Evolutionary conservation across 2,797 vertebrate species (phyloP).

Genomic region (Gymnocypris eckloni): DNA sequence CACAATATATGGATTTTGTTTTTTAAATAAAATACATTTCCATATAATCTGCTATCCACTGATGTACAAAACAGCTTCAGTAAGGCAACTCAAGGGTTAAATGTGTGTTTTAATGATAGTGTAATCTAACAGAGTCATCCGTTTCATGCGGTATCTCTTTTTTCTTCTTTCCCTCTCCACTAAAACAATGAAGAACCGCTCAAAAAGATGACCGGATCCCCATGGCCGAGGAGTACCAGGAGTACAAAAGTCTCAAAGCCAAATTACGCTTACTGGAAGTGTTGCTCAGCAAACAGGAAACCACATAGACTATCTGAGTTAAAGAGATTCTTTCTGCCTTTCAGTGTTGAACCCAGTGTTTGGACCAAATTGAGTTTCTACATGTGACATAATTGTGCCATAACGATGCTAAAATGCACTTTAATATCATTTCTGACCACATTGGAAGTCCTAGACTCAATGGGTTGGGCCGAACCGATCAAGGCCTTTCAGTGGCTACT

Average conservation of each 20-base stretch:
- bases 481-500: conserved; percentile 42
- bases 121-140: conserved; percentile 34
- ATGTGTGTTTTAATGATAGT: conserved; percentile 25
- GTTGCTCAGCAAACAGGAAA: conserved; percentile 93
- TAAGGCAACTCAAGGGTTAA: conserved; percentile 65
- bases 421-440: conserved; percentile 58
- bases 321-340: conserved; percentile 47
- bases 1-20: conserved; percentile 41
- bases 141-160: conserved; percentile 35
- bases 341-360: conserved; percentile 52
- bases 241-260: conserved; percentile 95
- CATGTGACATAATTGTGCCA: conserved; percentile 60
- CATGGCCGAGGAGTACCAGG: conserved; percentile 91
- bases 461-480: conserved; percentile 24
- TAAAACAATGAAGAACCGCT: conserved; percentile 77
- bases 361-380: conserved; percentile 60
- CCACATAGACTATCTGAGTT: conserved; percentile 64
- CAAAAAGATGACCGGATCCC: conserved; percentile 92
- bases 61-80: conserved; percentile 59
- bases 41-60: conserved; percentile 44
- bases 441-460: conserved; percentile 39
- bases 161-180: conserved; percentile 26
- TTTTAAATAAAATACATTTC: conserved; percentile 58
- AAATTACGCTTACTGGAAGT: conserved; percentile 93
- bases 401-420: conserved; percentile 67